Conservation (phyloP, 2,113 vertebrate genomes). For the Euleptes europaea region DNA sequence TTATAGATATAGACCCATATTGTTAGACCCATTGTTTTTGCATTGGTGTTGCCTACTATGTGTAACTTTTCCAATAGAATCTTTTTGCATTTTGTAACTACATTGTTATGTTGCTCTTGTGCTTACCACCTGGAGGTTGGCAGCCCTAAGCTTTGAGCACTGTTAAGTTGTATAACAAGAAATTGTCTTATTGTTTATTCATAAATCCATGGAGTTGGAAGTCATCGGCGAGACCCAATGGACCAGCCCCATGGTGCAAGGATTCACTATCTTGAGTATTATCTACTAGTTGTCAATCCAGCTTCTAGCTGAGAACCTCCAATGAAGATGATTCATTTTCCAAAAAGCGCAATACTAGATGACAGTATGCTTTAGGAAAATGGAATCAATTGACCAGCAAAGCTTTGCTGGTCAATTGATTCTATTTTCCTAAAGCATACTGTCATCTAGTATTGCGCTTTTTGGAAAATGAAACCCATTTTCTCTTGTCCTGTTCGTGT, state of each 20-base stretch:
- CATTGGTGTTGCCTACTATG: no score
- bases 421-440: not conserved
- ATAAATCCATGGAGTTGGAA: not conserved
- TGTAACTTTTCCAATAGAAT: no score
- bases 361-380: not conserved
- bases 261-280: not conserved
- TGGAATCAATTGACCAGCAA: not conserved
- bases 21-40: no score
- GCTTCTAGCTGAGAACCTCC: not conserved
- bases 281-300: not conserved
- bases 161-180: not conserved
- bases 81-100: no score
- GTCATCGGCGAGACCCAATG: not conserved
- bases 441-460: not conserved
- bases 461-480: not conserved
- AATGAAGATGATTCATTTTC: not conserved
- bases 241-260: not conserved
- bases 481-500: not conserved
- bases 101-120: no score
- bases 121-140: no score
- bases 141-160: no score
- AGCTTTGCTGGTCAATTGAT: not conserved
- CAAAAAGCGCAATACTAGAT: not conserved
- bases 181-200: not conserved
- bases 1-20: no score